Conservation (phyloP, 1,140 invertebrate genomes). For the Neodiprion virginianus region DNA sequence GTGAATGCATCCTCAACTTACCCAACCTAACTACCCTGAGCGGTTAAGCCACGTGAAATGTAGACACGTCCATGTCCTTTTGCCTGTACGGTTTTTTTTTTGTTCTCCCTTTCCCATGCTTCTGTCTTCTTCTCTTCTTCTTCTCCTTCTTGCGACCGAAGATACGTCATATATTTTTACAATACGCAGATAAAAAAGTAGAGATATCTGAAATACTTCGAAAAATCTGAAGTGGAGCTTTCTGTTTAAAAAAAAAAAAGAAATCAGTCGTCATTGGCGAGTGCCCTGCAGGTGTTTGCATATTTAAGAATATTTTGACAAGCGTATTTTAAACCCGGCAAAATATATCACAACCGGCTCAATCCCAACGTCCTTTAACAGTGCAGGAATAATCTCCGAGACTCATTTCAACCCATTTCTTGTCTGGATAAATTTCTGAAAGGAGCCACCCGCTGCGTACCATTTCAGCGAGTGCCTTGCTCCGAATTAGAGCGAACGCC, state of each 20-base stretch:
- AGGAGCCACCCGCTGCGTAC: constrained; percentile 39
- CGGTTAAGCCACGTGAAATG: constrained; percentile 44
- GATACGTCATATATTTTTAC: not conserved
- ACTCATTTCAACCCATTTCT: constrained; percentile 48
- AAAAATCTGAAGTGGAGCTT: no score
- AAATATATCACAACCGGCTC: constrained; percentile 35
- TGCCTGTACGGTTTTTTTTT: constrained; percentile 17
- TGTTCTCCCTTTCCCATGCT: not conserved
- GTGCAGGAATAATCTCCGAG: constrained; percentile 43
- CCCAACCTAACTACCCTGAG: constrained; percentile 37
- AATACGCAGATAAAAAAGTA: not conserved
- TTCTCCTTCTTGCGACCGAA: constrained; percentile 14
- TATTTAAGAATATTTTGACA: constrained; percentile 42
- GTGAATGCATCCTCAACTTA: constrained; percentile 50
- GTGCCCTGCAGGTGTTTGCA: not conserved
- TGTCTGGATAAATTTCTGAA: constrained; percentile 42
- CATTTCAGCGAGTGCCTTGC: constrained; percentile 30
- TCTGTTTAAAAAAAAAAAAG: no score
- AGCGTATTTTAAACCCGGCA: constrained; percentile 39
- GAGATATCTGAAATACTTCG: no score
- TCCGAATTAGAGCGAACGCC: constrained; percentile 32
- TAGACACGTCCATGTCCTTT: constrained; percentile 38
- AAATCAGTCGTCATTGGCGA: no score
- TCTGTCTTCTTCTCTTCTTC: constrained; percentile 22
- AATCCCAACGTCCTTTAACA: constrained; percentile 42